These are phyloP conservation scores for Sigmodon hispidus DNA, from an alignment of 2,113 vertebrate genomes.

Conservation along the genomic window DNA sequence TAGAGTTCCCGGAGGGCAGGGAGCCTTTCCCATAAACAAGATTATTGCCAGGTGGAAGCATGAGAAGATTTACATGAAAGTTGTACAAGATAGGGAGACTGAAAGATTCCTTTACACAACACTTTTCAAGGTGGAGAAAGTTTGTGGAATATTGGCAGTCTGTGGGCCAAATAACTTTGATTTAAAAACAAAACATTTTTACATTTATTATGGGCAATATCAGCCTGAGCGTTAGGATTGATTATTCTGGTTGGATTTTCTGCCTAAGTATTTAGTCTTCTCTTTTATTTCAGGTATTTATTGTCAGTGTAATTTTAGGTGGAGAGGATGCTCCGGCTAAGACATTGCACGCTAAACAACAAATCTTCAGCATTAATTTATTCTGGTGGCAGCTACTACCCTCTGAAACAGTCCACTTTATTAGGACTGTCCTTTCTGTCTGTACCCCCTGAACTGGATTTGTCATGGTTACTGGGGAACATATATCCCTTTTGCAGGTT, in stretches of 20 bases:
- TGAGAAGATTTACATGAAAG: not conserved
- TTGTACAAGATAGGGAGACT: not conserved
- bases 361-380: not conserved
- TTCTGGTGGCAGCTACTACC: no score
- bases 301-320: conserved; percentile 41
- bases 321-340: not conserved
- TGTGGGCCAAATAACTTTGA: not conserved
- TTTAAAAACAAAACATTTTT: not conserved
- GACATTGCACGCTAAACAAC: not conserved
- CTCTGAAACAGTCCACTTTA: not conserved
- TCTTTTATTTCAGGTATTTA: conserved; percentile 20
- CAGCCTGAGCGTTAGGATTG: no score
- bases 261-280: not conserved
- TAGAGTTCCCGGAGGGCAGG: not conserved
- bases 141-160: not conserved
- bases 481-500: not conserved
- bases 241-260: not conserved
- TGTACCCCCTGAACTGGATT: not conserved
- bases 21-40: not conserved
- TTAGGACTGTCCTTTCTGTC: not conserved
- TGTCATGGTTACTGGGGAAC: not conserved
- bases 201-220: not conserved
- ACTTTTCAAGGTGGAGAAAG: not conserved
- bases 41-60: not conserved
- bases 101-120: not conserved